Evolutionary conservation across 2,797 vertebrate species (phyloP).

Genomic region (Sitta carolinensis): DNA sequence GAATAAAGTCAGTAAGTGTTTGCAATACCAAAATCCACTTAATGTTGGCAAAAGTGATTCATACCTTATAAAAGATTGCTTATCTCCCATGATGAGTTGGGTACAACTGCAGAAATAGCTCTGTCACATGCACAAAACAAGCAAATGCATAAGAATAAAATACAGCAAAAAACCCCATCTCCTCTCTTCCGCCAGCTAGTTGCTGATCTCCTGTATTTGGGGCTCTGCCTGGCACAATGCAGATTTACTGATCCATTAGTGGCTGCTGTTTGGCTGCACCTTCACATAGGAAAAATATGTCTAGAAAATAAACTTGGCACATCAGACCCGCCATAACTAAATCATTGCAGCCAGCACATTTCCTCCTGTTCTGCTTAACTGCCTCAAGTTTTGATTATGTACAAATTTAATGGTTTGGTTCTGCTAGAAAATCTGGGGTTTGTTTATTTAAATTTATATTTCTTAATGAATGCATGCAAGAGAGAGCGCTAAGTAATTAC

Average conservation of each 20-base stretch:
- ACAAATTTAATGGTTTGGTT: background rate
- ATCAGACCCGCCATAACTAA: background rate
- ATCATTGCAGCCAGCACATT: constrained; percentile 4
- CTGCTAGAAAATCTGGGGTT: background rate
- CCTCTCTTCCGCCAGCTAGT: background rate
- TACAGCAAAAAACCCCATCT: background rate
- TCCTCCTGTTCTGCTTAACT: background rate
- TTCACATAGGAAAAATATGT: background rate
- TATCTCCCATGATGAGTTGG: background rate
- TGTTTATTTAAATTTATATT: background rate
- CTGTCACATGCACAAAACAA: background rate
- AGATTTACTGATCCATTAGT: constrained; percentile 49
- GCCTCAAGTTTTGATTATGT: background rate
- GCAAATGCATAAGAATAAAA: background rate
- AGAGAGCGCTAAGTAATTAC: background rate
- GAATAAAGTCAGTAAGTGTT: background rate
- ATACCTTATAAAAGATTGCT: background rate
- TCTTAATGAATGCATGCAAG: constrained; percentile 3
- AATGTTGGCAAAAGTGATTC: constrained; percentile 1
- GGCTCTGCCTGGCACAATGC: background rate
- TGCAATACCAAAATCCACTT: background rate
- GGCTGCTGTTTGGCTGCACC: constrained; percentile 35
- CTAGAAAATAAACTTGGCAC: constrained; percentile 34
- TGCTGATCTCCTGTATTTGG: background rate
- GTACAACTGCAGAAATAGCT: background rate